A percentile compares a stretch with the other conserved stretches of the same genome.
Evolutionary conservation across 2,113 vertebrate genomes (phyloP).

Genomic region (Microcebus jonahi): DNA sequence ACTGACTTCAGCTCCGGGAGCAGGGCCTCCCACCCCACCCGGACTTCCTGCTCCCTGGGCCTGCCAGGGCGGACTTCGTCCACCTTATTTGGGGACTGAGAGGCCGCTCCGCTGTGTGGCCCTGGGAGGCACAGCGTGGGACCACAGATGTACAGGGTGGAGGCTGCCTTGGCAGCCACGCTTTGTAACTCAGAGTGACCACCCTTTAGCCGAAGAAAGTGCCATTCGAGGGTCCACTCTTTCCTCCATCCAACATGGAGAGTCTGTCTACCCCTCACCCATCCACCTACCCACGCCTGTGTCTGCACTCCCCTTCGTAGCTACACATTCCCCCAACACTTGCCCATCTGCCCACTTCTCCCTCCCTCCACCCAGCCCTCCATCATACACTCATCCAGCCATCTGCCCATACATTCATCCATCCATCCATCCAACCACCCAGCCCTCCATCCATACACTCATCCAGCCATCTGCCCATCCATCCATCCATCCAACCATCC

Average conservation of each 20-base stretch:
- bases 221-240: accelerated
- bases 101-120: not conserved
- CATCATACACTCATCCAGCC: no score
- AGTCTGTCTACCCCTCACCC: accelerated
- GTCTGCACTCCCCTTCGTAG: accelerated
- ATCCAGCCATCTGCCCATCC: no score
- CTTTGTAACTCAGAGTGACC: not conserved
- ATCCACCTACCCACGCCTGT: accelerated
- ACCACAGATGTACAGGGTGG: not conserved
- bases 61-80: conserved; percentile 41
- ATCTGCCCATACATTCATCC: no score
- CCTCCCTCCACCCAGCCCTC: no score
- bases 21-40: conserved; percentile 53
- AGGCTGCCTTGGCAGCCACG: not conserved
- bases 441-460: no score
- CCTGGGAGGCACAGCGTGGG: not conserved
- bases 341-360: not conserved
- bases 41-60: conserved; percentile 66
- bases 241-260: not conserved
- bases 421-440: no score
- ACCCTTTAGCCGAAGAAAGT: not conserved
- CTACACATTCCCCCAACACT: no score
- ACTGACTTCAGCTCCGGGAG: conserved; percentile 76
- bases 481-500: no score
- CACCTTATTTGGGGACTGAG: conserved; percentile 77